Evolutionary conservation across 2,797 vertebrate genomes (phyloP).

Genomic region (Lepus townsendii): DNA sequence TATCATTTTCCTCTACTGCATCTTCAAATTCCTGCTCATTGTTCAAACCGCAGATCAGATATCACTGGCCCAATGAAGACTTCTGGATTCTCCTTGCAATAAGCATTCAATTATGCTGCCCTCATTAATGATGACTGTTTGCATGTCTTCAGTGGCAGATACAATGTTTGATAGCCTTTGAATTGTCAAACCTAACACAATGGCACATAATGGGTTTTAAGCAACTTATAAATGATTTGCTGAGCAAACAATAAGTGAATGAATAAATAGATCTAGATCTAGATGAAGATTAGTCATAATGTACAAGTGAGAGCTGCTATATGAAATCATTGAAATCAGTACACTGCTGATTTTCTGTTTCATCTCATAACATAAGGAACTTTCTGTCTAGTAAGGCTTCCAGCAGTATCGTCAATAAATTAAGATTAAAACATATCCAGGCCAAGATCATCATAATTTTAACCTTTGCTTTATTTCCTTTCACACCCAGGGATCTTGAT

Average conservation of each 20-base stretch:
- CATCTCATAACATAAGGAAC: not conserved
- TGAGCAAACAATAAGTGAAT: conserved; percentile 9
- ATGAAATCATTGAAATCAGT: not conserved
- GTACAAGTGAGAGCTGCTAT: not conserved
- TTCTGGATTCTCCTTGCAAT: not conserved
- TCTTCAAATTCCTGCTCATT: not conserved
- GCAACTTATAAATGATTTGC: not conserved
- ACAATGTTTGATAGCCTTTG: not conserved
- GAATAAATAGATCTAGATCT: not conserved
- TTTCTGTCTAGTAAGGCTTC: not conserved
- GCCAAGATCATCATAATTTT: not conserved
- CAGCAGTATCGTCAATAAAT: not conserved
- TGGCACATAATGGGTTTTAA: not conserved
- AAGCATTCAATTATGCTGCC: not conserved
- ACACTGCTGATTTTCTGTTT: not conserved
- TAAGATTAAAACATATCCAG: not conserved
- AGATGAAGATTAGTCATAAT: not conserved
- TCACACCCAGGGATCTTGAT: not conserved
- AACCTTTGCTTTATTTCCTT: not conserved
- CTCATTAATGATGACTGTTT: not conserved
- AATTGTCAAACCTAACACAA: not conserved
- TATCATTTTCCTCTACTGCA: not conserved
- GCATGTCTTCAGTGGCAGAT: not conserved
- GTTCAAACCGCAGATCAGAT: not conserved
- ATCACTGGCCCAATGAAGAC: not conserved